Evolutionary conservation across 2,888 invertebrate species (phyloP).

Genomic region (Entomobrya multifasciata): DNA sequence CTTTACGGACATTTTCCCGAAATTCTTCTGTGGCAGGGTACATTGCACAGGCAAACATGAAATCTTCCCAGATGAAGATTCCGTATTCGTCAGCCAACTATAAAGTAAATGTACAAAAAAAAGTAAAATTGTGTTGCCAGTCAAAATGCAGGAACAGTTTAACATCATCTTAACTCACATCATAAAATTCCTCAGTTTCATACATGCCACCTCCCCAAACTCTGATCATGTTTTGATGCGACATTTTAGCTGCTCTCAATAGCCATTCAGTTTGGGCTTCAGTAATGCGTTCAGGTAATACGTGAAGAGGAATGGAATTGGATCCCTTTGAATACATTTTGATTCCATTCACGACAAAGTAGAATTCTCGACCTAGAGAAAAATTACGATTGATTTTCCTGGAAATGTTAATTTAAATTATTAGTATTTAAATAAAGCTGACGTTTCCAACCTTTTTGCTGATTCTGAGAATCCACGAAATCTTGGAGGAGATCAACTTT

Average conservation of each 20-base stretch:
- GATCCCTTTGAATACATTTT: constrained; percentile 84
- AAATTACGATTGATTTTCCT: too few species aligned
- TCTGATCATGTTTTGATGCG: constrained; percentile 83
- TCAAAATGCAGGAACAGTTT: too few species aligned
- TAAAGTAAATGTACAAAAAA: constrained; percentile 84
- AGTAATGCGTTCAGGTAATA: constrained; percentile 82
- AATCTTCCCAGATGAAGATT: constrained; percentile 84
- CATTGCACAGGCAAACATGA: constrained; percentile 84
- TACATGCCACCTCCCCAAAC: constrained; percentile 76
- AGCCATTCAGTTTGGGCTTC: constrained; percentile 81
- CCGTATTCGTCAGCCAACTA: constrained; percentile 83
- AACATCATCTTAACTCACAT: too few species aligned
- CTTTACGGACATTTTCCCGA: constrained; percentile 81
- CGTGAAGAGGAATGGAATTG: constrained; percentile 83
- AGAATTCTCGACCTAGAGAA: constrained; percentile 81
- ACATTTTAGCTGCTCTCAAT: constrained; percentile 81
- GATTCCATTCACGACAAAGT: constrained; percentile 83
- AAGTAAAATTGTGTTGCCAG: too few species aligned
- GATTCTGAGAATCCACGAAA: constrained; percentile 81
- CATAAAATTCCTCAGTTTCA: constrained; percentile 70
- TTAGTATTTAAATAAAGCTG: too few species aligned
- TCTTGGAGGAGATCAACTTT: constrained; percentile 92
- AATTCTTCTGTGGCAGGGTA: constrained; percentile 83
- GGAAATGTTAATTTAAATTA: too few species aligned
- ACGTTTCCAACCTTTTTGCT: too few species aligned